A percentile compares a stretch with the other conserved stretches of the same genome.
phyloP scores from a whole-genome alignment of 2,888 invertebrate genomes.

The Steinernema hermaphroditum region DNA sequence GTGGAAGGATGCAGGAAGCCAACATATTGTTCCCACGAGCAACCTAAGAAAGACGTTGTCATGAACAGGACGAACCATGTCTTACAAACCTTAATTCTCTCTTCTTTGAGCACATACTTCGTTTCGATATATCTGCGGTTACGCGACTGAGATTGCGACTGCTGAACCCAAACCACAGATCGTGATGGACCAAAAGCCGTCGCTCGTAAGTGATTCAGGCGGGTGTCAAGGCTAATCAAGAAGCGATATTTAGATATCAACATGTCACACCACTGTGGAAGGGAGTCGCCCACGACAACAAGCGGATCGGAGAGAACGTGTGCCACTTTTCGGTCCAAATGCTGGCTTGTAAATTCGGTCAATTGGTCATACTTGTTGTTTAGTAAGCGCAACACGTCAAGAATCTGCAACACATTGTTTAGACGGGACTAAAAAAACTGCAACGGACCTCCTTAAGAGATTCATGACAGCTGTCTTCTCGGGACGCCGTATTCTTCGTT shows the following conservation, averaged over 20 bases:
- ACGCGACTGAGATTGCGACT: neutral
- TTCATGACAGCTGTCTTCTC: too few species aligned
- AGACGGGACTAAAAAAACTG: too few species aligned
- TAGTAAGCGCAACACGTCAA: too few species aligned
- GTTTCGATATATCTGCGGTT: neutral
- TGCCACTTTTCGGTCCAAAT: neutral
- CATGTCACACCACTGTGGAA: neutral
- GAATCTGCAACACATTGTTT: too few species aligned
- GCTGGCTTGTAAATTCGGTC: too few species aligned
- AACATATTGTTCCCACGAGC: neutral
- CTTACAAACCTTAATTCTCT: neutral
- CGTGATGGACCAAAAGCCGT: neutral
- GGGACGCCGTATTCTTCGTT: too few species aligned
- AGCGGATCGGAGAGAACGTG: neutral
- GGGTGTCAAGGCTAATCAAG: neutral
- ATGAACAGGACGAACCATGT: too few species aligned
- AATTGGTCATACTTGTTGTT: too few species aligned
- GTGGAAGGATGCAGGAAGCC: neutral
- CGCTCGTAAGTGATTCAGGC: neutral
- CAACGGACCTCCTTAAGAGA: too few species aligned
- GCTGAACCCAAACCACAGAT: neutral
- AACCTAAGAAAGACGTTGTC: neutral
- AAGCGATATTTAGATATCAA: neutral
- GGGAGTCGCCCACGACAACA: neutral
- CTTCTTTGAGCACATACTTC: neutral